Evolutionary conservation across 1,140 invertebrate genomes (phyloP).

Genomic region (Cydia strobilella): DNA sequence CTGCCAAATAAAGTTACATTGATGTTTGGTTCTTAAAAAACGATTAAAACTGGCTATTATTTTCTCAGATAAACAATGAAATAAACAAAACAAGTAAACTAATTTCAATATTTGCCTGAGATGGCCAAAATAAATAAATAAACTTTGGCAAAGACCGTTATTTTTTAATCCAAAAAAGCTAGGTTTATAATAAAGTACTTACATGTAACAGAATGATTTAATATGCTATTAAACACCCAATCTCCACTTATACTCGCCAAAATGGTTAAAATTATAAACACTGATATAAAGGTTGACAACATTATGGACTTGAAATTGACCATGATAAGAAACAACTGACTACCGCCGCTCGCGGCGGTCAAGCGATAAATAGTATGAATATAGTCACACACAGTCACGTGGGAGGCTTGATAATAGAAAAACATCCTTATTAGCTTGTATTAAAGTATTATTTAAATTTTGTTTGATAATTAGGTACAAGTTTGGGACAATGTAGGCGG

Average conservation of each 20-base stretch:
- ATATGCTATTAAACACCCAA: conserved; percentile 7
- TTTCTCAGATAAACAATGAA: too few relatives aligned
- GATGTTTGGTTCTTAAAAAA: too few relatives aligned
- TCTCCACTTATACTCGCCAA: neutral
- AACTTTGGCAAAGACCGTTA: too few relatives aligned
- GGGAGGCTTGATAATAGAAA: neutral
- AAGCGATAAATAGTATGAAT: neutral
- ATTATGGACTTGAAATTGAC: conserved; percentile 1
- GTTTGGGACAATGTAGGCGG: neutral
- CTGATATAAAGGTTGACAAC: conserved; percentile 7
- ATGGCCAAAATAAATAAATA: too few relatives aligned
- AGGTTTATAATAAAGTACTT: neutral
- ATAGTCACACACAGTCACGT: neutral
- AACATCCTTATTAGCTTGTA: neutral
- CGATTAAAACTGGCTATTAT: too few relatives aligned
- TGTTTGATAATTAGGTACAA: neutral
- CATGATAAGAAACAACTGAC: neutral
- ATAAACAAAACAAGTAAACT: too few relatives aligned
- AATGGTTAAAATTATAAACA: conserved; percentile 8
- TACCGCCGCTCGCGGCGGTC: neutral
- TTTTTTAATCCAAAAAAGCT: too few relatives aligned
- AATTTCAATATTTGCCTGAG: too few relatives aligned
- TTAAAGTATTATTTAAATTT: neutral
- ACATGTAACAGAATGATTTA: conserved; percentile 7
- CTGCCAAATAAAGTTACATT: too few relatives aligned